A percentile compares a stretch with the other conserved stretches of the same genome.
phyloP scores from a whole-genome alignment of 1,140 invertebrate species.

The Platorchestia sp. region DNA sequence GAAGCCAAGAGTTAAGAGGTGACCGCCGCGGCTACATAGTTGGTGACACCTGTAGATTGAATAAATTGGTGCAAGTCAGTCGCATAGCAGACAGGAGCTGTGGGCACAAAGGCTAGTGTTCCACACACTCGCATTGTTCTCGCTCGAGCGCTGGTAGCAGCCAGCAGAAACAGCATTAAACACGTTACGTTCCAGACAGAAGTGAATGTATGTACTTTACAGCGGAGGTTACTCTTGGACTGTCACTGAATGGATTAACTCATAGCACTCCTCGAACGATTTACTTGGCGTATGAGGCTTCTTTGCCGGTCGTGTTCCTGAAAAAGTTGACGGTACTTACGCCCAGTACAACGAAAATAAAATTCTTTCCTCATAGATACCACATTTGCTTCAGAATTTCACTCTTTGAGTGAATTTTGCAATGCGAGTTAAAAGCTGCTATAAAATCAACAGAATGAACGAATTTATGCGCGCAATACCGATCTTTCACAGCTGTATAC shows the following conservation, averaged over 20 bases:
- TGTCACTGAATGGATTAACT: not conserved
- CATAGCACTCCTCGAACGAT: no score
- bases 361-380: no score
- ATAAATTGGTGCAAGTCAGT: not conserved
- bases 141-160: no score
- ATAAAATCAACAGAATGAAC: no score
- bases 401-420: no score
- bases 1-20: no score
- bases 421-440: no score
- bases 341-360: not conserved
- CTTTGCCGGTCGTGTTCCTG: not conserved
- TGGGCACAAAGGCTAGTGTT: not conserved
- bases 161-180: not conserved
- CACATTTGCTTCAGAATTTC: no score
- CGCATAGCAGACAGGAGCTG: not conserved
- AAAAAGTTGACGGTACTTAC: not conserved
- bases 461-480: no score
- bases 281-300: not conserved
- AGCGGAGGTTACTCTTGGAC: not conserved
- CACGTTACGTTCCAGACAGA: not conserved
- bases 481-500: no score
- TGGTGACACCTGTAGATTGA: conserved; percentile 6
- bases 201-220: not conserved
- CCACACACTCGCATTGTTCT: not conserved
- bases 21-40: not conserved